Evolutionary conservation across 2,888 invertebrate genomes (phyloP).

Genomic region (Callinectes sapidus): DNA sequence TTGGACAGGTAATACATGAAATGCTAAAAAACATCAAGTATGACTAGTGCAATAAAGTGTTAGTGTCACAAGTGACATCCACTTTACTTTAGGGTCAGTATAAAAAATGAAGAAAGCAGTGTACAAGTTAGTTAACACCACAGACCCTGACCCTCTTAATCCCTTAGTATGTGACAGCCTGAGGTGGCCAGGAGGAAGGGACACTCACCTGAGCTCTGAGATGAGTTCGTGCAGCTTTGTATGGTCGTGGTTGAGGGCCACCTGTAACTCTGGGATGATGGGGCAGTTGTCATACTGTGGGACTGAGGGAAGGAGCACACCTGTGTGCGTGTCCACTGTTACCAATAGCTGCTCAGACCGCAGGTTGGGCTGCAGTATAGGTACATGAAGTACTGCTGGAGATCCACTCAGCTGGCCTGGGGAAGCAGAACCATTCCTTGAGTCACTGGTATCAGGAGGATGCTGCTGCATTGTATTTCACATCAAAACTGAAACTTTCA

Average conservation of each 20-base stretch:
- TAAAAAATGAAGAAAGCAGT: not conserved
- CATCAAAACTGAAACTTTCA: not conserved
- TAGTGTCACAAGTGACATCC: no score
- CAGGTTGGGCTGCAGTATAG: constrained; percentile 91
- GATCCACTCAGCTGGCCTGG: constrained; percentile 84
- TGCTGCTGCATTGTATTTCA: constrained; percentile 1
- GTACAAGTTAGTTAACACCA: not conserved
- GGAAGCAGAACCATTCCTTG: not conserved
- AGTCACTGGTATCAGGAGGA: not conserved
- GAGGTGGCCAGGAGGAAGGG: not conserved
- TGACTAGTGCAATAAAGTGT: no score
- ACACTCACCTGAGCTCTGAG: constrained; percentile 81
- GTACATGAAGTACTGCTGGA: constrained; percentile 93
- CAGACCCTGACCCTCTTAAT: not conserved
- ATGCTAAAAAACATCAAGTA: no score
- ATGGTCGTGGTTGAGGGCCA: constrained; percentile 86
- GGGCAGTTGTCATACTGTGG: constrained; percentile 91
- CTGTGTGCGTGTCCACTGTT: constrained; percentile 95
- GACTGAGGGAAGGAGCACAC: constrained; percentile 92
- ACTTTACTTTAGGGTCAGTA: no score
- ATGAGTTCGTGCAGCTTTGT: constrained; percentile 82
- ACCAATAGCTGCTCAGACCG: constrained; percentile 93
- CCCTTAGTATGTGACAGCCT: not conserved
- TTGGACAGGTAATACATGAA: not conserved
- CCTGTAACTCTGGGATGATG: constrained; percentile 87